Base-by-base conservation (phyloP, 2,797 vertebrate species). In the Cichlasoma orientale region DNA sequence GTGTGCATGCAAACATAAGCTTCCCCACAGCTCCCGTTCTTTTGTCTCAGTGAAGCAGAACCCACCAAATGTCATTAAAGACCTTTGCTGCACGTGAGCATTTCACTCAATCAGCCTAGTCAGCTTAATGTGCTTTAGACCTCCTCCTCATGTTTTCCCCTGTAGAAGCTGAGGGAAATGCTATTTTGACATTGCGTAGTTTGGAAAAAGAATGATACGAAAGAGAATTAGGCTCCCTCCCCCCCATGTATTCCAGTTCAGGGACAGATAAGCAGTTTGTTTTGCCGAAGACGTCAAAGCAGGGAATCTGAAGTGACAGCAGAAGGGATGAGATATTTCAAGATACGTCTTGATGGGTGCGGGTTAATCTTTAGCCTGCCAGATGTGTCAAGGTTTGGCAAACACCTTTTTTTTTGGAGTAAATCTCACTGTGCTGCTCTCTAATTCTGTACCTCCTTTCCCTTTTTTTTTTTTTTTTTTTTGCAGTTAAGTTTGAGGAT, bases 401-500 rank as follows among this genome's bases (percentile, higher is more conserved):
- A 83, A 90, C 73, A 84, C 78, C 75, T 80, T 70, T 36, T 33
- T 29, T 36, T 33, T 29, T 69, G 25, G 56, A 81, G 56, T 84
- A 82, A 88, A 89, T 88, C 59, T 90, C 58, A 58, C 74, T 47
- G 75, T 80, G 72, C 81, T 25, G 44, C 82, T 82, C 33, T 87
- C 77, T 91, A 75, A 90, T 82, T 88, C 75, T 88, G 80, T 78
- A 63, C 25, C 85, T 56, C 14, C 38, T 3, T 56, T 85, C 8
- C 19, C 27, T 53, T 63, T 70, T 87, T 84, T 85, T 80, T 87
- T 84, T 86, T 80, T 19, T 33, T 59, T 68, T 87, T 84, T 85
- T 81, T 79, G 68, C 93, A 99, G 98, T 99, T 77, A 96, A 94
- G 94, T 98, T 98, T 89, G 96, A 97, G 89, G 96, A 96, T 90